These are phyloP conservation scores for Anguilla megastoma DNA, from an alignment of 2,797 vertebrate species.

Conservation along the genomic window DNA sequence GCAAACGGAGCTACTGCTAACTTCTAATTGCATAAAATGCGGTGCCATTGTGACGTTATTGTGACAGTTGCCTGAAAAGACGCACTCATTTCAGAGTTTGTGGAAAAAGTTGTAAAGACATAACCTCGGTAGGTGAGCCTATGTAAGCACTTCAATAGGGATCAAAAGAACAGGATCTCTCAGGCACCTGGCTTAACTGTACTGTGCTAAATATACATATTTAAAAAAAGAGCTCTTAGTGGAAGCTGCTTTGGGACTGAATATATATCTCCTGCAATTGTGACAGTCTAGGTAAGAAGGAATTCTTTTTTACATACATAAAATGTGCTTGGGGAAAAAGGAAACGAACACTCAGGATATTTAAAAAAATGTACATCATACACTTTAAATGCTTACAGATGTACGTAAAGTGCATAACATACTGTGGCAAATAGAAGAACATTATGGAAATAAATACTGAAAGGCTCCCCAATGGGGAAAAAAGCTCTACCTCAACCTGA, in stretches of 20 bases:
- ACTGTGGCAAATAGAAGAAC: not conserved
- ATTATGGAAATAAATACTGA: conserved; percentile 1
- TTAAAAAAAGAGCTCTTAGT: conserved; percentile 55
- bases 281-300: conserved; percentile 42
- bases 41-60: not conserved
- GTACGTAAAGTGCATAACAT: not conserved
- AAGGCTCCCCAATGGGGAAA: not conserved
- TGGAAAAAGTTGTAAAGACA: conserved; percentile 30
- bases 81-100: not conserved
- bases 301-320: conserved; percentile 36
- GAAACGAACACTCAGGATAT: not conserved
- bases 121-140: conserved; percentile 53
- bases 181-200: conserved; percentile 58
- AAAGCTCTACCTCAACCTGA: not conserved
- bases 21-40: not conserved
- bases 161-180: conserved; percentile 59
- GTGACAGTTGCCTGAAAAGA: not conserved
- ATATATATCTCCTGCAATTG: conserved; percentile 54
- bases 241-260: conserved; percentile 68
- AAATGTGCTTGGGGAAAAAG: not conserved
- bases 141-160: conserved; percentile 53
- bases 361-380: not conserved
- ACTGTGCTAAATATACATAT: conserved; percentile 64
- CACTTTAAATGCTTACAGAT: not conserved
- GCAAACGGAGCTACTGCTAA: not conserved